phyloP scores from a whole-genome alignment of 2,113 vertebrate genomes.

The Hylia prasina region DNA sequence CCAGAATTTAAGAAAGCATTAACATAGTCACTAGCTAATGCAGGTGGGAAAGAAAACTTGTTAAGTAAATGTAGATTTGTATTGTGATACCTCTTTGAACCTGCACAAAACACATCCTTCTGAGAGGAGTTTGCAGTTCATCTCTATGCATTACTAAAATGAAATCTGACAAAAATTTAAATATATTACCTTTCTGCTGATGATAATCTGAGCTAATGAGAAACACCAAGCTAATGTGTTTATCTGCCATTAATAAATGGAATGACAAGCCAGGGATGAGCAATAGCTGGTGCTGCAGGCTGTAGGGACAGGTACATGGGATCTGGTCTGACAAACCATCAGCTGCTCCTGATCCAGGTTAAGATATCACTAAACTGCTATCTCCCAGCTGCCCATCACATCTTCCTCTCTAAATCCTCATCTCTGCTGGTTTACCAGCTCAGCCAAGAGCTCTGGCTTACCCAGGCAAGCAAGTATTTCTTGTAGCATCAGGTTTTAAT shows the following conservation, averaged over 20 bases:
- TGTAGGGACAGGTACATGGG: fast-evolving
- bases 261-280: background rate
- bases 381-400: background rate
- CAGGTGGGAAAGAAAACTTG: background rate
- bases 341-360: background rate
- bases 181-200: background rate
- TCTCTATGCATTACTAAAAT: background rate
- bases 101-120: background rate
- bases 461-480: background rate
- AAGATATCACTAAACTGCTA: background rate
- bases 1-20: background rate
- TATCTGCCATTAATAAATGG: background rate
- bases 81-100: background rate
- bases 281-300: background rate
- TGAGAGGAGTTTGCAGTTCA: background rate
- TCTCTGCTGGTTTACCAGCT: background rate
- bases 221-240: background rate
- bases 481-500: background rate
- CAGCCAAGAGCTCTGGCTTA: background rate
- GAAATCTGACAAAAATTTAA: background rate
- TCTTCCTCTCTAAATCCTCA: background rate
- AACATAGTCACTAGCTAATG: background rate
- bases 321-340: background rate
- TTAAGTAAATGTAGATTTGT: background rate
- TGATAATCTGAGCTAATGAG: background rate